Evolutionary conservation across 2,113 vertebrate species (phyloP).

Genomic region (Cinclus mexicanus): DNA sequence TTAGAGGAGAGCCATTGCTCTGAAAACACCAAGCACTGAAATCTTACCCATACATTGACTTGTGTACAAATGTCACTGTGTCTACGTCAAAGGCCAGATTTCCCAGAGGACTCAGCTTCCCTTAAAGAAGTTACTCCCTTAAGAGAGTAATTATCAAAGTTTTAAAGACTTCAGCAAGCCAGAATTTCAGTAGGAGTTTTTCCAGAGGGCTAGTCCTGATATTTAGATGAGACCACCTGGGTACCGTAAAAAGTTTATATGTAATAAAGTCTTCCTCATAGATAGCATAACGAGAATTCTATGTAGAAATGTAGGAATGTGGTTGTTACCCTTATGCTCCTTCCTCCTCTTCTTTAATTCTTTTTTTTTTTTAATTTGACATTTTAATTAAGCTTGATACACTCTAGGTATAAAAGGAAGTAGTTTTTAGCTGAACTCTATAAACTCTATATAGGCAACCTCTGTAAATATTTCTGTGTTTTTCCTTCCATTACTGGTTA

Average conservation of each 20-base stretch:
- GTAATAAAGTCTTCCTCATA: background rate
- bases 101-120: background rate
- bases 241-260: background rate
- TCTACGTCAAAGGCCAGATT: slow-evolving; percentile 14
- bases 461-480: background rate
- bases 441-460: background rate
- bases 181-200: background rate
- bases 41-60: background rate
- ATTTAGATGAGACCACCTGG: background rate
- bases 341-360: background rate
- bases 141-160: background rate
- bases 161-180: background rate
- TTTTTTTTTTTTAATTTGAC: slow-evolving; percentile 10
- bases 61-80: slow-evolving; percentile 9
- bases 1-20: background rate
- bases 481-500: background rate
- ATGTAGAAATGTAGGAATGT: background rate
- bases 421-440: background rate
- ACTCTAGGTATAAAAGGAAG: background rate
- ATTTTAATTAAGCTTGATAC: slow-evolving; percentile 43
- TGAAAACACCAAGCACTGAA: slow-evolving; percentile 12
- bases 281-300: background rate
- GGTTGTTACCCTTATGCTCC: background rate
- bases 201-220: background rate
- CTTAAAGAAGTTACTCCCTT: background rate